Evolutionary conservation across 2,113 vertebrate genomes (phyloP).

Genomic region (Pholis gunnellus): DNA sequence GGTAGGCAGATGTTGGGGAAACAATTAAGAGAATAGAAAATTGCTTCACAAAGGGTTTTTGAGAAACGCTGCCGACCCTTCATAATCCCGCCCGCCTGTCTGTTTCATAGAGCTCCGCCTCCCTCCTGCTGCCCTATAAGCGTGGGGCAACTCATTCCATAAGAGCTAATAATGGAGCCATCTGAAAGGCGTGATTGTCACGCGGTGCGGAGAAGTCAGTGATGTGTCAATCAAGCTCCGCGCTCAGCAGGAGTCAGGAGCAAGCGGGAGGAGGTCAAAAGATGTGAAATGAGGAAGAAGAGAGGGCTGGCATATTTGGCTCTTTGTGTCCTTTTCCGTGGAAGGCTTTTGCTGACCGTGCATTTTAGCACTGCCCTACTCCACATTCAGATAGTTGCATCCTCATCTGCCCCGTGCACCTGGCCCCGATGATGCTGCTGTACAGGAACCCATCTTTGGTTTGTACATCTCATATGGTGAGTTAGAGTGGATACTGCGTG

Average conservation of each 20-base stretch:
- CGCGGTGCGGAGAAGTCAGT: not conserved
- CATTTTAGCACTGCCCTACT: slow-evolving; percentile 57
- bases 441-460: not conserved
- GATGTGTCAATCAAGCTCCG: slow-evolving; percentile 44
- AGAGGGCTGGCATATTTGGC: not conserved
- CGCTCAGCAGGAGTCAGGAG: slow-evolving; percentile 23
- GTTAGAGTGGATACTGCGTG: not conserved
- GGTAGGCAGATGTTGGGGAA: slow-evolving; percentile 52
- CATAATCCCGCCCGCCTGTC: slow-evolving; percentile 19
- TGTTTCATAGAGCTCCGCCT: slow-evolving; percentile 16
- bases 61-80: slow-evolving; percentile 10
- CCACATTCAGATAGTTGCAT: slow-evolving; percentile 23
- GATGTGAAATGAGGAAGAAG: not conserved
- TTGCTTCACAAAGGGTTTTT: slow-evolving; percentile 46
- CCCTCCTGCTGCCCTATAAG: slow-evolving; percentile 6
- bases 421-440: slow-evolving; percentile 38
- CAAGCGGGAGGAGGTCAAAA: not conserved
- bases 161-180: slow-evolving; percentile 55
- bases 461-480: not conserved
- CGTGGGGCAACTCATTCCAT: slow-evolving; percentile 44
- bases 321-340: slow-evolving; percentile 16
- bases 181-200: slow-evolving; percentile 34
- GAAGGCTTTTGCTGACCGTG: slow-evolving; percentile 49
- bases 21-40: slow-evolving; percentile 58
- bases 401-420: slow-evolving; percentile 57